phyloP scores from a whole-genome alignment of 2,113 vertebrate species.

The Electrona antarctica region DNA sequence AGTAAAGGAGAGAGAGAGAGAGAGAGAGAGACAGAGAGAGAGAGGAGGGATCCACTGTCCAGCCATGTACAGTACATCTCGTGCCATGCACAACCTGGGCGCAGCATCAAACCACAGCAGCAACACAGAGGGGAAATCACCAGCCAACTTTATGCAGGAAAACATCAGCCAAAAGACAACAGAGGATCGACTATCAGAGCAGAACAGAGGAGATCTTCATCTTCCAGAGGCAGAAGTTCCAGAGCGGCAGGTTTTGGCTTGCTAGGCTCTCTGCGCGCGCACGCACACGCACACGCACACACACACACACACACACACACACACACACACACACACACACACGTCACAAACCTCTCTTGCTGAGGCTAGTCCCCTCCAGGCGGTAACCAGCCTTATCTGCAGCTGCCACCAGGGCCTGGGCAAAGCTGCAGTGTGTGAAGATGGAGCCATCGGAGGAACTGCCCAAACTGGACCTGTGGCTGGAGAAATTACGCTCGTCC shows the following conservation, averaged over 20 bases:
- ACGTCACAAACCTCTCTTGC: conserved; percentile 89
- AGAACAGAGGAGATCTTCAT: conserved; percentile 34
- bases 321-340: conserved; percentile 47
- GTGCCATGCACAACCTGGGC: conserved; percentile 58
- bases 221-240: conserved; percentile 35
- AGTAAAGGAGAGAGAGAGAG: conserved; percentile 13
- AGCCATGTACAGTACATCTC: conserved; percentile 30
- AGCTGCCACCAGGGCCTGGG: conserved; percentile 93
- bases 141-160: conserved; percentile 1
- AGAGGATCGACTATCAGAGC: conserved; percentile 40
- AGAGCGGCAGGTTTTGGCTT: conserved; percentile 24
- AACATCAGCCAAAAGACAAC: conserved; percentile 32
- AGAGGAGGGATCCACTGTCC: neutral
- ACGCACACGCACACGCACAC: conserved; percentile 46
- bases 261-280: neutral
- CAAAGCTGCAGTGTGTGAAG: conserved; percentile 95
- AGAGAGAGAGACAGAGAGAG: neutral
- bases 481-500: conserved; percentile 96
- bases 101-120: conserved; percentile 40
- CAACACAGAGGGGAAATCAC: conserved; percentile 36
- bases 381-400: conserved; percentile 97
- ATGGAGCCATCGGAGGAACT: conserved; percentile 96
- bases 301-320: neutral
- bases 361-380: conserved; percentile 93
- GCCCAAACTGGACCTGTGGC: conserved; percentile 94